Evolutionary conservation across 2,797 vertebrate genomes (phyloP).

Genomic region (Miichthys miiuy): DNA sequence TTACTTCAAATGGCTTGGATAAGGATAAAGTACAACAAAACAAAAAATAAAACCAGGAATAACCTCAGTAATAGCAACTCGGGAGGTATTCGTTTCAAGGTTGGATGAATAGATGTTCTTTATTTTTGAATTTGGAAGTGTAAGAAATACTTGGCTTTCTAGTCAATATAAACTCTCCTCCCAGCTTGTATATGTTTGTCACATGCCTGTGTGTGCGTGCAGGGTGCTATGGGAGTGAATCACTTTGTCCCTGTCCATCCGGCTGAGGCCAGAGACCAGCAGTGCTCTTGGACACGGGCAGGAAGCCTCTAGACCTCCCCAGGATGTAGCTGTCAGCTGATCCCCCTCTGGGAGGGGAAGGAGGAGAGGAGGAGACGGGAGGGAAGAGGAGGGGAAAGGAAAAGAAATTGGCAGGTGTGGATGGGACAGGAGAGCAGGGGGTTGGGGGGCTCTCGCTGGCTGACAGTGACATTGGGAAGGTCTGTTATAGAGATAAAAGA

Average conservation of each 20-base stretch:
- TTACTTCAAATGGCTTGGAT: background rate
- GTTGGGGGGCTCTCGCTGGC: constrained; percentile 43
- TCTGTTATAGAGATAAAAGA: constrained; percentile 78
- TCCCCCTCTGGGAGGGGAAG: constrained; percentile 62
- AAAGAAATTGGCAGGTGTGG: constrained; percentile 70
- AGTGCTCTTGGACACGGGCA: constrained; percentile 70
- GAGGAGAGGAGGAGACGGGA: constrained; percentile 49
- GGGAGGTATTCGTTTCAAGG: background rate
- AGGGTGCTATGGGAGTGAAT: constrained; percentile 54
- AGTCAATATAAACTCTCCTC: background rate
- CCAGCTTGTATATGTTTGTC: constrained; percentile 42
- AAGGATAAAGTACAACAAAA: background rate
- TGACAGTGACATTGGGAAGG: constrained; percentile 72
- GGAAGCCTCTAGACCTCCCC: constrained; percentile 81
- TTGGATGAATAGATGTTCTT: background rate
- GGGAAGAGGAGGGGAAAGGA: constrained; percentile 43
- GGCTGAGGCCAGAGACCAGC: constrained; percentile 72
- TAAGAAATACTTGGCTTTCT: background rate
- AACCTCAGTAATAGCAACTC: background rate
- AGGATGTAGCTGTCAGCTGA: constrained; percentile 87
- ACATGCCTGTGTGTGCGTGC: constrained; percentile 33
- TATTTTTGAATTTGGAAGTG: background rate
- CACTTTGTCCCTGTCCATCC: constrained; percentile 63
- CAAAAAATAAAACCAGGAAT: rapidly evolving
- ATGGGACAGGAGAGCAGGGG: constrained; percentile 51